Evolutionary conservation across 2,888 invertebrate species (phyloP).

Genomic region (Phalera bucephala): DNA sequence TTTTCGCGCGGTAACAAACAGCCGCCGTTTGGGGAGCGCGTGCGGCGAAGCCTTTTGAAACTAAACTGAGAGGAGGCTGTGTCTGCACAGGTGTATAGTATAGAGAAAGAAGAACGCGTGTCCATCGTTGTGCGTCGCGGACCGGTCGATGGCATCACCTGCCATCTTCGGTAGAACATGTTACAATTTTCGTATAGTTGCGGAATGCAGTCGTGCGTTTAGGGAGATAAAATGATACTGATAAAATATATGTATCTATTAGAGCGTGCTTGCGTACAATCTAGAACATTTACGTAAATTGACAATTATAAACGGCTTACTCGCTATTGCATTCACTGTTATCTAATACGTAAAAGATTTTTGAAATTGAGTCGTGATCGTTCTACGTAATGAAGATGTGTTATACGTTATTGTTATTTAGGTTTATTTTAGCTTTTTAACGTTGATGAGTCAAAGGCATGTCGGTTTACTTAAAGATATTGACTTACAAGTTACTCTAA

Average conservation of each 20-base stretch:
- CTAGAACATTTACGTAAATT: background rate
- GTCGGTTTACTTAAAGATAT: too few species aligned
- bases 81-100: constrained; percentile 44
- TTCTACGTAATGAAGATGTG: too few species aligned
- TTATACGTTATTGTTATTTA: too few species aligned
- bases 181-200: constrained; percentile 18
- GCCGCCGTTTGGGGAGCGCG: constrained; percentile 54
- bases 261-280: background rate
- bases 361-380: too few species aligned
- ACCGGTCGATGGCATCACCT: constrained; percentile 56
- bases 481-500: too few species aligned
- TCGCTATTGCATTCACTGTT: background rate
- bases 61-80: constrained; percentile 57
- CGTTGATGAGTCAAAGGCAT: too few species aligned
- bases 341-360: too few species aligned
- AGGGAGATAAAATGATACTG: background rate
- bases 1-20: constrained; percentile 59
- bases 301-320: background rate
- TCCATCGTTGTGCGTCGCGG: constrained; percentile 26
- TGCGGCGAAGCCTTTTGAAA: constrained; percentile 64
- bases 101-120: constrained; percentile 48
- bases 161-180: constrained; percentile 35
- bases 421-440: too few species aligned
- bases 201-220: constrained; percentile 5
- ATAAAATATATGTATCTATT: background rate